A percentile compares a stretch with the other conserved stretches of the same genome.
phyloP scores from a whole-genome alignment of 2,113 vertebrate species.

The Ailuropoda melanoleuca region DNA sequence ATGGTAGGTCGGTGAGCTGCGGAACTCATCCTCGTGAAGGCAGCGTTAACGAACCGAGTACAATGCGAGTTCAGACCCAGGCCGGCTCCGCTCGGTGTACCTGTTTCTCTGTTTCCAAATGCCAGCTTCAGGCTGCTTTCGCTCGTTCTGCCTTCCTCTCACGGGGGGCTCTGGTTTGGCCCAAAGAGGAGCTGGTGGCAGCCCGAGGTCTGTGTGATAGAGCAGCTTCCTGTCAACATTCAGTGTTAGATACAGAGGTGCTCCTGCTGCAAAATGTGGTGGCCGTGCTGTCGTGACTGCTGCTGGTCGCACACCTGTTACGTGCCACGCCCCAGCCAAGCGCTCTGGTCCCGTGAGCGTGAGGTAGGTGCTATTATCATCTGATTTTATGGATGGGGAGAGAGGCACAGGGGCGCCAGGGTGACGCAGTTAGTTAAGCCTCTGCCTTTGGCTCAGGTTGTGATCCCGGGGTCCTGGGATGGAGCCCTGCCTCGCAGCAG shows the following conservation, averaged over 20 bases:
- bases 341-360: neutral
- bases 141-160: neutral
- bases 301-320: too few relatives aligned
- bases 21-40: conserved; percentile 76
- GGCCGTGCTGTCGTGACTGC: fast-evolving
- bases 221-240: neutral
- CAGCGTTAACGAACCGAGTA: conserved; percentile 31
- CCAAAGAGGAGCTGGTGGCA: neutral
- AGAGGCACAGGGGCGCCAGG: neutral
- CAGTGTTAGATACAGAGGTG: neutral
- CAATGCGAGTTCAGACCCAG: neutral
- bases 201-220: neutral
- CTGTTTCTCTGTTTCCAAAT: conserved; percentile 47
- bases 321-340: neutral
- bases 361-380: too few relatives aligned
- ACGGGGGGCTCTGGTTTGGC: neutral
- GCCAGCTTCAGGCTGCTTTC: neutral
- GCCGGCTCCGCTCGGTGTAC: conserved; percentile 41
- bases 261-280: neutral
- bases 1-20: conserved; percentile 63
- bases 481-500: fast-evolving
- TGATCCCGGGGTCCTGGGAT: neutral
- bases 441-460: neutral
- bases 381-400: neutral
- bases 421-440: neutral